phyloP scores from a whole-genome alignment of 2,888 invertebrate species.

The Busseola fusca region DNA sequence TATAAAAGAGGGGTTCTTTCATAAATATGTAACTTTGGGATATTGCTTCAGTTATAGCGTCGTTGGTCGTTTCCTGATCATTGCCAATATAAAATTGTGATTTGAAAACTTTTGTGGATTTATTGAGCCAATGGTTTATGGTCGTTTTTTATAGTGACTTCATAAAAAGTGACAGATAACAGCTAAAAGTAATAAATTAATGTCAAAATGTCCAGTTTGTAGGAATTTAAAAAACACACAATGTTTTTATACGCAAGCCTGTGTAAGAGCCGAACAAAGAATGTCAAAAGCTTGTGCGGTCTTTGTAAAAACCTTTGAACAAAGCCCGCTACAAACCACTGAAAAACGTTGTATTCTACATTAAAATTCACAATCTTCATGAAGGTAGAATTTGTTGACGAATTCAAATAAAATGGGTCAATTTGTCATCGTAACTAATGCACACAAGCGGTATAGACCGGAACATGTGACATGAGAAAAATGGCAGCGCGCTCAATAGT shows the following conservation, averaged over 20 bases:
- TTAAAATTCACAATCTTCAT: neutral
- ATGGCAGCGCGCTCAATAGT: constrained; percentile 26
- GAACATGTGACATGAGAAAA: constrained; percentile 45
- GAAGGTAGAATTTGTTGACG: neutral
- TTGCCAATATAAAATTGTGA: constrained; percentile 68
- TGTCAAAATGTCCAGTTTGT: too few relatives aligned
- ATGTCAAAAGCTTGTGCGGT: constrained; percentile 8
- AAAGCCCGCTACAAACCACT: neutral
- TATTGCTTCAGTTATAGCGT: constrained; percentile 74
- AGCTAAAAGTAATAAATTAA: neutral
- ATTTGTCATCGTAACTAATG: constrained; percentile 54
- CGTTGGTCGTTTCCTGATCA: constrained; percentile 59
- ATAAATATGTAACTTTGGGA: constrained; percentile 78
- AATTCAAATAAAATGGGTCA: constrained; percentile 38
- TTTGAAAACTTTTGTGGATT: constrained; percentile 57
- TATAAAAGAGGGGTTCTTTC: constrained; percentile 74
- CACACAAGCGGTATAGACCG: constrained; percentile 22
- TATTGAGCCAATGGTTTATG: constrained; percentile 45
- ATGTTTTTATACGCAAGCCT: neutral
- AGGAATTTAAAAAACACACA: neutral
- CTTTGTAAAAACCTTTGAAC: constrained; percentile 11
- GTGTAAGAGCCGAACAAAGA: neutral
- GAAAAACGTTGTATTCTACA: neutral
- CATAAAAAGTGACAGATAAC: neutral
- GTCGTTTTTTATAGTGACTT: neutral